Evolutionary conservation across 2,797 vertebrate genomes (phyloP).

Genomic region (Eulemur coronatus): DNA sequence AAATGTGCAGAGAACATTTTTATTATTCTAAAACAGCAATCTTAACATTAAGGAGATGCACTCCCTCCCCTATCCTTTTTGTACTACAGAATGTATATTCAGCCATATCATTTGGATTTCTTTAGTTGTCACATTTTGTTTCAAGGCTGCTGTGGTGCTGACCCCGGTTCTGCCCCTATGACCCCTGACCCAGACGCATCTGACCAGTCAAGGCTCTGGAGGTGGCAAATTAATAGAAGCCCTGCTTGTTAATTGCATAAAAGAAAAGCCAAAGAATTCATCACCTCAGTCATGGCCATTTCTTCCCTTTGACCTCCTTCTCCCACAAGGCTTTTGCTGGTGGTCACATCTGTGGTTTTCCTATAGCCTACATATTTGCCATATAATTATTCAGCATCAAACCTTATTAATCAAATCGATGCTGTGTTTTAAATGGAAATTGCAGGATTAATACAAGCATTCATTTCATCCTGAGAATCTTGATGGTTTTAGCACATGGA

Average conservation of each 20-base stretch:
- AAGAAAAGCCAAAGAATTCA: constrained; percentile 98
- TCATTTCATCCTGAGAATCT: constrained; percentile 99
- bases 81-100: constrained; percentile 75
- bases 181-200: constrained; percentile 97
- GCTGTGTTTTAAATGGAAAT: constrained; percentile 99
- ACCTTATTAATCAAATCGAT: constrained; percentile 99
- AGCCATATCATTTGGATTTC: constrained; percentile 87
- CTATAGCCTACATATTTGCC: constrained; percentile 94
- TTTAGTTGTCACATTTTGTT: constrained; percentile 87
- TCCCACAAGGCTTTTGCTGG: constrained; percentile 95
- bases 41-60: constrained; percentile 84
- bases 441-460: constrained; percentile 99
- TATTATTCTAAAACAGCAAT: constrained; percentile 88
- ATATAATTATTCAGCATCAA: constrained; percentile 99
- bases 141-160: constrained; percentile 90
- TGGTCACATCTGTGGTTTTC: constrained; percentile 98
- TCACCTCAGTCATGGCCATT: constrained; percentile 99
- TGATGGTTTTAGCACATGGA: constrained; percentile 98
- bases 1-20: constrained; percentile 92
- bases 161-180: constrained; percentile 94
- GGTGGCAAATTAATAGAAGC: constrained; percentile 99
- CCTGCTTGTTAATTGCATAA: constrained; percentile 99
- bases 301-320: constrained; percentile 97
- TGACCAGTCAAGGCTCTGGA: constrained; percentile 98
- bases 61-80: constrained; percentile 9